A percentile compares a stretch with the other conserved stretches of the same genome.
Evolutionary conservation across 1,140 invertebrate genomes (phyloP).

Genomic region (Hetaerina americana): DNA sequence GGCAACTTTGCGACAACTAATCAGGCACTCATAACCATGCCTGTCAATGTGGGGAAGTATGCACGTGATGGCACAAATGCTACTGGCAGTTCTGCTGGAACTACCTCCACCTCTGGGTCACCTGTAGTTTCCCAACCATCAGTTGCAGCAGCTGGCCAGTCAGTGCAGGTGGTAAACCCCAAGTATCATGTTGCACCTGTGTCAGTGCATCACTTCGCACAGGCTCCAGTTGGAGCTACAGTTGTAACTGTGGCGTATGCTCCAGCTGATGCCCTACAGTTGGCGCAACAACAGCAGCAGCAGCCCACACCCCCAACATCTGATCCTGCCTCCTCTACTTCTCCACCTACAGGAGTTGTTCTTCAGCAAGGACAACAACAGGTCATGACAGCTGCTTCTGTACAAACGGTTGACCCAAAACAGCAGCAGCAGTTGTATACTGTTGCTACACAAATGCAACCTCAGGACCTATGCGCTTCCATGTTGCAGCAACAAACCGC

Average conservation of each 20-base stretch:
- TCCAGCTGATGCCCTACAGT: slow-evolving; percentile 22
- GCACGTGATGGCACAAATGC: neutral
- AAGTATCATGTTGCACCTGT: slow-evolving; percentile 56
- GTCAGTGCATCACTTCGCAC: slow-evolving; percentile 44
- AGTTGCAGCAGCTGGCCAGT: neutral
- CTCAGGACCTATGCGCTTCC: slow-evolving; percentile 2
- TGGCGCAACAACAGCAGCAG: slow-evolving; percentile 27
- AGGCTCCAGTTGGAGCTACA: slow-evolving; percentile 36
- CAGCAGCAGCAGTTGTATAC: neutral
- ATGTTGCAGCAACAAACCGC: neutral
- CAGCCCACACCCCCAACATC: slow-evolving; percentile 8
- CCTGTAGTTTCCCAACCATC: neutral
- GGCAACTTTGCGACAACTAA: slow-evolving; percentile 33
- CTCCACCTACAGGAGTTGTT: neutral
- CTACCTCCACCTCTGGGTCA: neutral
- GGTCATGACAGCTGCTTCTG: neutral
- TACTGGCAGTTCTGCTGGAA: neutral
- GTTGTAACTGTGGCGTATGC: slow-evolving; percentile 54
- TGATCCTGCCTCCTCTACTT: neutral
- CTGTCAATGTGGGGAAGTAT: slow-evolving; percentile 44
- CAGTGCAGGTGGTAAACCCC: slow-evolving; percentile 47
- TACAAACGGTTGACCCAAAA: neutral
- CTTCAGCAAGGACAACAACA: neutral
- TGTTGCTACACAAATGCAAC: neutral
- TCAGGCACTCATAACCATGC: slow-evolving; percentile 51